A percentile compares a stretch with the other conserved stretches of the same genome.
Evolutionary conservation across 1,140 invertebrate genomes (phyloP).

Genomic region (Ephestia elutella): DNA sequence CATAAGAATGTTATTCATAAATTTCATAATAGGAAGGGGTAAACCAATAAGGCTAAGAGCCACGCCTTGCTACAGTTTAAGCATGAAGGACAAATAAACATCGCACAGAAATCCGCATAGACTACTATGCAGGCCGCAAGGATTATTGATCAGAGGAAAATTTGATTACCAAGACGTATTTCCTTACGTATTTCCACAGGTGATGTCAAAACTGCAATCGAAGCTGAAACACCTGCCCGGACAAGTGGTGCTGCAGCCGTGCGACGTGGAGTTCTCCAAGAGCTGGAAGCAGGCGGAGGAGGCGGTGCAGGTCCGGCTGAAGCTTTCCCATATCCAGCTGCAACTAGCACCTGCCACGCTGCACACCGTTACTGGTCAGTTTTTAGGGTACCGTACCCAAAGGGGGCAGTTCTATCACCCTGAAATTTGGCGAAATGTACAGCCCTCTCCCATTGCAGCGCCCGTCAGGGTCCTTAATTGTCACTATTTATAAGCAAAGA

Average conservation of each 20-base stretch:
- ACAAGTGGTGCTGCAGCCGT: slow-evolving; percentile 78
- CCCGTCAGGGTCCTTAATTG: too few species aligned
- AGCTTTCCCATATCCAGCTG: slow-evolving; percentile 80
- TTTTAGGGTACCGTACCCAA: background rate
- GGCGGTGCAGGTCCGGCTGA: slow-evolving; percentile 76
- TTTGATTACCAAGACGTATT: too few species aligned
- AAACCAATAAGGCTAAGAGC: slow-evolving; percentile 80
- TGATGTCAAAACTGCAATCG: slow-evolving; percentile 75
- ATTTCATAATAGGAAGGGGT: too few species aligned
- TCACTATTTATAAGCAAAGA: too few species aligned
- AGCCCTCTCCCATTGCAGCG: too few species aligned
- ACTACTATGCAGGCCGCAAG: too few species aligned
- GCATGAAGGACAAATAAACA: too few species aligned
- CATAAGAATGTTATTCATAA: too few species aligned
- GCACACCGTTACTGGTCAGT: slow-evolving; percentile 77
- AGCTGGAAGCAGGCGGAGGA: slow-evolving; percentile 78
- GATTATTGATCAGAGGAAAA: too few species aligned
- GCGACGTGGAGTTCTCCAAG: slow-evolving; percentile 82
- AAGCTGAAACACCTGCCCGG: slow-evolving; percentile 71
- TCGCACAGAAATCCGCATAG: slow-evolving; percentile 83
- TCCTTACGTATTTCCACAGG: slow-evolving; percentile 46
- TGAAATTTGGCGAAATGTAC: too few species aligned
- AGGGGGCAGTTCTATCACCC: too few species aligned
- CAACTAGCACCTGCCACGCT: slow-evolving; percentile 84
- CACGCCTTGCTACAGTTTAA: slow-evolving; percentile 82